Evolutionary conservation across 2,797 vertebrate genomes (phyloP).

Genomic region (Diglossa cyanea): DNA sequence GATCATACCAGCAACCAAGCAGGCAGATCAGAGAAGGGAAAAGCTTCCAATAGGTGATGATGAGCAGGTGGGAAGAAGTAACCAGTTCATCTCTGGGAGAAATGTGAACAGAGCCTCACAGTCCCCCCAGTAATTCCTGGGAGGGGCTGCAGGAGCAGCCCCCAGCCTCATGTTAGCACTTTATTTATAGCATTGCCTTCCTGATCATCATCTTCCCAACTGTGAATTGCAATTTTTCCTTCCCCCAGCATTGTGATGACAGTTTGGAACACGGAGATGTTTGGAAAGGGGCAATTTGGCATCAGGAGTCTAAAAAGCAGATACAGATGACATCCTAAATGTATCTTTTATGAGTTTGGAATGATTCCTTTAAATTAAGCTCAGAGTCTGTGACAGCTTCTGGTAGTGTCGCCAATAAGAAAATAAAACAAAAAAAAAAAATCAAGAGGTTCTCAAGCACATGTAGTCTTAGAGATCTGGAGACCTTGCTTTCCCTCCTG

Average conservation of each 20-base stretch:
- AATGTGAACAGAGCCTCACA: background rate
- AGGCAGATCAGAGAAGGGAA: background rate
- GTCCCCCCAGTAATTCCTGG: fast-evolving
- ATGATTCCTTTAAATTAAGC: slow-evolving; percentile 50
- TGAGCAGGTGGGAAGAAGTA: background rate
- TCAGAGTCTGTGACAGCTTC: slow-evolving; percentile 32
- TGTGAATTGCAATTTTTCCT: background rate
- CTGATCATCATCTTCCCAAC: background rate
- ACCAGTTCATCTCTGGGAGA: background rate
- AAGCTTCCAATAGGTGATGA: background rate
- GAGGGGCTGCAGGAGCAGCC: background rate
- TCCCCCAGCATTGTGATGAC: background rate
- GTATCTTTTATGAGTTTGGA: slow-evolving; percentile 58
- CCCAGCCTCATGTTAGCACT: background rate
- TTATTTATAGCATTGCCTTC: slow-evolving; percentile 19
- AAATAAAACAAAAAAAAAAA: slow-evolving; percentile 4
- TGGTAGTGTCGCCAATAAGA: slow-evolving; percentile 23
- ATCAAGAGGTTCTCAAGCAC: background rate
- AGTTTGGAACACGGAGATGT: background rate
- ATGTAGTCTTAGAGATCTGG: background rate
- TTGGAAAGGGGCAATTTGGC: slow-evolving; percentile 41
- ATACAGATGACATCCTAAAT: slow-evolving; percentile 51
- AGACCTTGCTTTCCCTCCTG: background rate
- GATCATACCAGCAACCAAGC: background rate
- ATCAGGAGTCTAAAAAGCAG: slow-evolving; percentile 28